Conservation (phyloP, 2,888 invertebrate genomes). For the Orthosia incerta region DNA sequence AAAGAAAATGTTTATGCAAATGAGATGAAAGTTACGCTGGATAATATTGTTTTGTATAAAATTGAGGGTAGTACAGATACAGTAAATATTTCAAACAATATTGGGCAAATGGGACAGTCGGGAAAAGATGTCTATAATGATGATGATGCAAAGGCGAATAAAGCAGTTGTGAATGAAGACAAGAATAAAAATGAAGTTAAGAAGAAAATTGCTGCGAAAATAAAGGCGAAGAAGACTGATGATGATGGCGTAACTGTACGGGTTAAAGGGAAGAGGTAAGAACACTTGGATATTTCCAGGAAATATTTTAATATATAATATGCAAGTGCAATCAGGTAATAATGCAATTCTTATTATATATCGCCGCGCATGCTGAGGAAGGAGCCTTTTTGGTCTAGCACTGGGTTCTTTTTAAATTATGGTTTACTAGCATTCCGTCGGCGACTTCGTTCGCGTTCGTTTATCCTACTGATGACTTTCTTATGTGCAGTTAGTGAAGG, state of each 20-base stretch:
- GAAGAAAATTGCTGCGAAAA: not conserved
- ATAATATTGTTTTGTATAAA: conserved; percentile 17
- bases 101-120: not conserved
- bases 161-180: not conserved
- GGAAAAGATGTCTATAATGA: not conserved
- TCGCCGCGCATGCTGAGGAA: no score
- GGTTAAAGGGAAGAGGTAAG: conserved; percentile 28
- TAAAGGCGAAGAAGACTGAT: not conserved
- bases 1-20: conserved; percentile 7
- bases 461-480: no score
- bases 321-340: no score
- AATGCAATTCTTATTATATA: no score
- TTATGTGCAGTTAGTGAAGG: no score
- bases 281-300: not conserved
- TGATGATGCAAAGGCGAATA: not conserved
- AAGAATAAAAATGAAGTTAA: not conserved
- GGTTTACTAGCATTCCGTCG: no score
- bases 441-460: no score
- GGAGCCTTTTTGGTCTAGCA: no score
- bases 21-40: not conserved
- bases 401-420: no score
- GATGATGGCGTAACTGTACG: not conserved
- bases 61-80: not conserved
- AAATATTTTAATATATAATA: not conserved
- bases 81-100: not conserved